phyloP scores from a whole-genome alignment of 2,113 vertebrate species.

The Engraulis encrasicolus region DNA sequence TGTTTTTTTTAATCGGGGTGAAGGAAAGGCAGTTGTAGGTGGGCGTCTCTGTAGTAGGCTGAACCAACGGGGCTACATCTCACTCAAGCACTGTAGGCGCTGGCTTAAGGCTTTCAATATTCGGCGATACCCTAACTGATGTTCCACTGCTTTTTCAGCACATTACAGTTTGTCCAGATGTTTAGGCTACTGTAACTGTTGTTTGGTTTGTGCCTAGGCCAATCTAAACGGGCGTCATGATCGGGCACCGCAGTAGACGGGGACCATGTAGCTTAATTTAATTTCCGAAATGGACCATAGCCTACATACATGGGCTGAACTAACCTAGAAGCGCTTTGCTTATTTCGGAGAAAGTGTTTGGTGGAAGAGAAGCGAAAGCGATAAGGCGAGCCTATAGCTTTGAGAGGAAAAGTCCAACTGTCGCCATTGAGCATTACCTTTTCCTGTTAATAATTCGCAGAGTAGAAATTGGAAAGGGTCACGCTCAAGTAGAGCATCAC shows the following conservation, averaged over 20 bases:
- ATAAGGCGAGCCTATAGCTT: background rate
- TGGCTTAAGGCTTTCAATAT: background rate
- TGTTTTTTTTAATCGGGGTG: constrained; percentile 11
- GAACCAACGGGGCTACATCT: constrained; percentile 66
- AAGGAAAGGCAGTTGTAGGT: constrained; percentile 10
- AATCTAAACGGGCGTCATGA: background rate
- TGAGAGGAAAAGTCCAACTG: background rate
- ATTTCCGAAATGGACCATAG: background rate
- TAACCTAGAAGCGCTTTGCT: background rate
- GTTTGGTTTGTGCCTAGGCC: background rate
- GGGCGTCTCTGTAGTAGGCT: constrained; percentile 64
- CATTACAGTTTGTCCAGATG: background rate
- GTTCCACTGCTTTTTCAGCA: background rate
- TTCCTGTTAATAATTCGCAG: background rate
- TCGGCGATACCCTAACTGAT: background rate
- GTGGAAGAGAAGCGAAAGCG: too few relatives aligned
- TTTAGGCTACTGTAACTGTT: background rate
- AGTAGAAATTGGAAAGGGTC: background rate
- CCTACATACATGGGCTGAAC: background rate
- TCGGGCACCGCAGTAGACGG: constrained; percentile 4
- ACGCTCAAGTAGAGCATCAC: background rate
- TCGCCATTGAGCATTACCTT: background rate
- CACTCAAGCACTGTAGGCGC: background rate
- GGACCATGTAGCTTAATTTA: background rate
- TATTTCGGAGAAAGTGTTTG: background rate